Evolutionary conservation across 2,888 invertebrate genomes (phyloP), one percentile per base, ranked within the genome.

Genomic region (Acanthopleura granulata): DNA sequence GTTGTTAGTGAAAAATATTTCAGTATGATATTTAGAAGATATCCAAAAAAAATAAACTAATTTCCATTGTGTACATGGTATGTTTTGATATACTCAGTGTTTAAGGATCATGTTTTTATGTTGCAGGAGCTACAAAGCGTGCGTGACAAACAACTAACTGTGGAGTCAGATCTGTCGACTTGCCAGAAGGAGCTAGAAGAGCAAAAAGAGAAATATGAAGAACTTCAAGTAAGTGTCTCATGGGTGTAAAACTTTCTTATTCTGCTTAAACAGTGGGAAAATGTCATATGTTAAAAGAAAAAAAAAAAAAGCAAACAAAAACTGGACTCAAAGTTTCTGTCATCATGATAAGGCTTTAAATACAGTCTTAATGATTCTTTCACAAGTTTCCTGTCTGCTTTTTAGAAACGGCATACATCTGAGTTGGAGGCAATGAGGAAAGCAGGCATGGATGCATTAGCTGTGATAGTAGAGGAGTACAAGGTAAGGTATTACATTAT

Each of bases 401-500:
- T 66, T 15, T 27, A 66, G 66, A 27, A 27, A 66, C 6, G 25
- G 29, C 66, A 66, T 66, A 27, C 6, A 14, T 16, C 16, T 22
- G 66, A 66, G 6, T 27, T 66, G 22, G 66, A 66, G 6, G 22
- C 16, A 14, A 66, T 66, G 66, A 66, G 66, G 25, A 66, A 66
- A 66, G 66, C 66, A 27, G 66, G 66, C 3, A 22, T 66, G 66
- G 66, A 66, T 66, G 66, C 66, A 27, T 22, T 66, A 27, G 66
- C 66, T 27, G 29, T 66, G 16, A 66, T 66, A 27, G 66, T 66
- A 27, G 66, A 66, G 25, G 66, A 66, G 25, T 66, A 66, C 29
- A 66, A 66, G 66, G 66, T 66, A 27, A 22, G 40, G 40, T 6
- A 40, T 40, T 40, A 9, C 40, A 40, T 40, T 40, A 9, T 40